Evolutionary conservation across 1,140 invertebrate genomes (phyloP).

Genomic region (Ceratina australensis): DNA sequence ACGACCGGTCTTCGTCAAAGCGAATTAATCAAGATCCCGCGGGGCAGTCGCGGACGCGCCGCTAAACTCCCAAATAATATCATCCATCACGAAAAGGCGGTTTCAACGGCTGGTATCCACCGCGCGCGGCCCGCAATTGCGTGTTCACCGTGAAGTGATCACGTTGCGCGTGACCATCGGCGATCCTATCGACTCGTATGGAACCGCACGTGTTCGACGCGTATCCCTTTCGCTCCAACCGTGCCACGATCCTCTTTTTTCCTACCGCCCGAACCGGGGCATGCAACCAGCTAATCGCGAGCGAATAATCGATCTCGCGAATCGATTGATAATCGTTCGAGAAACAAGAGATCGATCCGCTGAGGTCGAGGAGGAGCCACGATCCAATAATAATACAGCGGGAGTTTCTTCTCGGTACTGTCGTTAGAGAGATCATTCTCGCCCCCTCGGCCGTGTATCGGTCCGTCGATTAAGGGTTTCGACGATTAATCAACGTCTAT

Average conservation of each 20-base stretch:
- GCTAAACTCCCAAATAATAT: slow-evolving; percentile 12
- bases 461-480: slow-evolving; percentile 44
- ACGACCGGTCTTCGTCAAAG: neutral
- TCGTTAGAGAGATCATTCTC: slow-evolving; percentile 43
- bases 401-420: neutral
- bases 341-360: neutral
- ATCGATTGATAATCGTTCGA: neutral
- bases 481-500: slow-evolving; percentile 46
- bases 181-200: slow-evolving; percentile 33
- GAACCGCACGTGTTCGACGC: slow-evolving; percentile 2
- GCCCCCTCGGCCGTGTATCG: slow-evolving; percentile 29
- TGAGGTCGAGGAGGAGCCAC: neutral
- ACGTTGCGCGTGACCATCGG: neutral
- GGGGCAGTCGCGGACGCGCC: neutral
- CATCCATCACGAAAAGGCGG: slow-evolving; percentile 15
- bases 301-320: neutral
- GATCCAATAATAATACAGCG: neutral
- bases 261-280: too few relatives aligned
- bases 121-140: slow-evolving; percentile 21
- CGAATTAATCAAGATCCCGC: slow-evolving; percentile 10
- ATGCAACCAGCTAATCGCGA: neutral
- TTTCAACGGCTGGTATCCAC: slow-evolving; percentile 10
- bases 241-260: too few relatives aligned
- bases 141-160: slow-evolving; percentile 24
- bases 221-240: neutral